Evolutionary conservation across 2,888 invertebrate genomes (phyloP).

Genomic region (Dinocampus coccinellae): DNA sequence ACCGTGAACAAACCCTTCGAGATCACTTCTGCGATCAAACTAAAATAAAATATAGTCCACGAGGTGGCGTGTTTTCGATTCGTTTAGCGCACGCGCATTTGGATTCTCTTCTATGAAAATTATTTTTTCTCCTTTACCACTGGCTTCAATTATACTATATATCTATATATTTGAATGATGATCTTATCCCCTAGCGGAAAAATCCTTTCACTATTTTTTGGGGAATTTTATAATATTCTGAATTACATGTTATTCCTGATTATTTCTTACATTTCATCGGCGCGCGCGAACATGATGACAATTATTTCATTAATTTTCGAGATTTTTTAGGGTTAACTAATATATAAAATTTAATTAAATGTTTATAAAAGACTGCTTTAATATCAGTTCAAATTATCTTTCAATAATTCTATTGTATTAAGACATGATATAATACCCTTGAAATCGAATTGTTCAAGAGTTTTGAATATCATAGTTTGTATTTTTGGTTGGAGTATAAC

Average conservation of each 20-base stretch:
- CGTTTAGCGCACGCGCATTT: conserved; percentile 51
- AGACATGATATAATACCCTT: background rate
- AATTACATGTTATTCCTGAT: background rate
- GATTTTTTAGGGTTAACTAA: conserved; percentile 2
- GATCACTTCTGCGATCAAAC: conserved; percentile 60
- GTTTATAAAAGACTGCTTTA: background rate
- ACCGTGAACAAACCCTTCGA: conserved; percentile 52
- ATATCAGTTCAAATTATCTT: background rate
- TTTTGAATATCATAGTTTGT: conserved; percentile 1
- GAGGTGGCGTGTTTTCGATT: conserved; percentile 55
- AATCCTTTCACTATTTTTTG: background rate
- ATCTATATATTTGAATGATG: too few relatives aligned
- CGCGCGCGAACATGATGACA: background rate
- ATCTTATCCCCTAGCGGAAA: background rate
- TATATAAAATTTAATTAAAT: background rate
- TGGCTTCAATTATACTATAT: too few relatives aligned
- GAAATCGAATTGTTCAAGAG: background rate
- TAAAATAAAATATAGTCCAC: conserved; percentile 46
- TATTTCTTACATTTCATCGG: background rate
- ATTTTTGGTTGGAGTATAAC: background rate
- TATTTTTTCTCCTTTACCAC: background rate
- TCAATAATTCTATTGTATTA: background rate
- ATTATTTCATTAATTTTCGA: background rate
- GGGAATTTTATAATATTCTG: background rate
- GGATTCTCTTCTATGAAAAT: background rate